Evolutionary conservation across 2,113 vertebrate genomes (phyloP).

Genomic region (Barnardius zonarius): DNA sequence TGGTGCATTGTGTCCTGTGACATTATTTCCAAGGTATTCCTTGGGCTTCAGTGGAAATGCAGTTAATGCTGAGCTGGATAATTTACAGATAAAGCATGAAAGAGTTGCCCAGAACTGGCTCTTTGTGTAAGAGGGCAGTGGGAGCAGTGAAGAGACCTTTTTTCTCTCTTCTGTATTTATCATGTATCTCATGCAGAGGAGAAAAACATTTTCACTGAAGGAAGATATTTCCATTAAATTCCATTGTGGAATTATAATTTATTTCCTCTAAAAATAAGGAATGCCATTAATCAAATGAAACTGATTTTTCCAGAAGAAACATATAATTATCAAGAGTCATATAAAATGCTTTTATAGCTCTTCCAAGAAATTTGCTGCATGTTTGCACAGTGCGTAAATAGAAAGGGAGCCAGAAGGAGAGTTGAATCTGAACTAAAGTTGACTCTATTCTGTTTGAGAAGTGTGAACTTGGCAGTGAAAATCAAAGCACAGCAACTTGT

Average conservation of each 20-base stretch:
- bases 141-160: neutral
- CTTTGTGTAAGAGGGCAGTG: neutral
- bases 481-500: slow-evolving; percentile 14
- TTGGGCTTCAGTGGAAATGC: neutral
- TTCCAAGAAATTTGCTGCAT: slow-evolving; percentile 6
- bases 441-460: slow-evolving; percentile 7
- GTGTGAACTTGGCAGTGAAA: slow-evolving; percentile 24
- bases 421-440: neutral
- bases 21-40: neutral
- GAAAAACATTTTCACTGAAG: neutral
- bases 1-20: neutral
- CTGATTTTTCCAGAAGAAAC: slow-evolving; percentile 18
- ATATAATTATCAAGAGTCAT: neutral
- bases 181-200: neutral
- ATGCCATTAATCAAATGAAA: neutral
- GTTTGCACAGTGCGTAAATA: neutral
- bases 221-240: neutral
- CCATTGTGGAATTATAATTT: neutral
- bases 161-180: neutral
- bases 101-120: neutral
- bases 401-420: neutral
- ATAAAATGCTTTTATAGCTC: neutral
- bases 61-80: neutral
- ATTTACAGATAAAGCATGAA: neutral
- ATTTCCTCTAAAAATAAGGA: neutral